These are phyloP conservation scores for Drosophila busckii DNA, from an alignment of 1,140 invertebrate genomes.

Conservation along the genomic window DNA sequence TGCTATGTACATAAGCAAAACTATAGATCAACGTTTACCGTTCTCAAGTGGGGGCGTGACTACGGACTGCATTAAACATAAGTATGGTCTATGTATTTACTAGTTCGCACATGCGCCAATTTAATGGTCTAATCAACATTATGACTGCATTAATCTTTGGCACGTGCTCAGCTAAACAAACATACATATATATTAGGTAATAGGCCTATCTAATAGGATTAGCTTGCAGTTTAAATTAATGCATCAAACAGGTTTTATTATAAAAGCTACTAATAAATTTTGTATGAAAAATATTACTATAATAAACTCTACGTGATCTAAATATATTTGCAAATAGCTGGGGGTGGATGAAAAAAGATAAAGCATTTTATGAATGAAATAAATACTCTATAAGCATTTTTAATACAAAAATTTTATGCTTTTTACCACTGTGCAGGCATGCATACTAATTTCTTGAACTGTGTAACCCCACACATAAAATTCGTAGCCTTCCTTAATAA, in stretches of 20 bases:
- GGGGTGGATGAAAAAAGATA: too few species aligned
- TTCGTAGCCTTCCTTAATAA: conserved; percentile 26
- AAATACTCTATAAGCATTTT: neutral
- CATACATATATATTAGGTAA: neutral
- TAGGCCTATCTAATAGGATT: neutral
- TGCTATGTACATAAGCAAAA: too few species aligned
- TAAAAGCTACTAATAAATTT: too few species aligned
- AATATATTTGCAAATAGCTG: too few species aligned
- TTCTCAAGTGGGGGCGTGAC: conserved; percentile 18
- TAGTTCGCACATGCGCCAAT: conserved; percentile 27
- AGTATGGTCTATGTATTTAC: too few species aligned
- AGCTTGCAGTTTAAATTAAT: too few species aligned
- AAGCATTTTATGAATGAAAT: conserved; percentile 14
- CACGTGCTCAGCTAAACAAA: conserved; percentile 20
- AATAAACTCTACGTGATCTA: too few species aligned
- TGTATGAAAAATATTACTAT: too few species aligned
- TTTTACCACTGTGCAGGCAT: neutral
- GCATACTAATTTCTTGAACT: neutral
- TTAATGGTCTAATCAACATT: conserved; percentile 36
- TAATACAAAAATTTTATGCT: too few species aligned
- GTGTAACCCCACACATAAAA: conserved; percentile 25
- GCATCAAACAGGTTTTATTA: conserved; percentile 3
- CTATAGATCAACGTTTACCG: too few species aligned
- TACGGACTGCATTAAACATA: too few species aligned
- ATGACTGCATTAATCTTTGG: conserved; percentile 19